Evolutionary conservation across 2,797 vertebrate genomes (phyloP).

Genomic region (Myiotriccus ornatus): DNA sequence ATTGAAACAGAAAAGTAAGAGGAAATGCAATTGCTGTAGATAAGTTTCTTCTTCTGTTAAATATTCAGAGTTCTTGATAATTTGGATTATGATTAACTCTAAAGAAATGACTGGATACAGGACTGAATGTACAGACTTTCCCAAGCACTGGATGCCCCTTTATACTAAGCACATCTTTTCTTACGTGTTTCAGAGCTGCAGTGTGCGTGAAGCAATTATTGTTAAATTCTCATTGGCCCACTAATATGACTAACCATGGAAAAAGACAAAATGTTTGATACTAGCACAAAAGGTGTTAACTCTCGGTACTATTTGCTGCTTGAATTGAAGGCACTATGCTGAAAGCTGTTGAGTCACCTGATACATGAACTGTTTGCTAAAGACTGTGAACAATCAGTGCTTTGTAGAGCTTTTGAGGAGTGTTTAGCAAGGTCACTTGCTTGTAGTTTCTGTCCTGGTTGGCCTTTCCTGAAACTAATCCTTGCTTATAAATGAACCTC

Average conservation of each 20-base stretch:
- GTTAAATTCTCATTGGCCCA: not conserved
- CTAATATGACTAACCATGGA: slow-evolving; percentile 11
- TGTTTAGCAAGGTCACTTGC: slow-evolving; percentile 58
- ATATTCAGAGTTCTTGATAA: not conserved
- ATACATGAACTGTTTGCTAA: slow-evolving; percentile 83
- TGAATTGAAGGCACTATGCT: slow-evolving; percentile 20
- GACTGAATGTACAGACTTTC: not conserved
- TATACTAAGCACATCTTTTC: not conserved
- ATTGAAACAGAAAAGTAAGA: not conserved
- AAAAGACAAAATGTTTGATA: slow-evolving; percentile 9
- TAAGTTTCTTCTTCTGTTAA: not conserved
- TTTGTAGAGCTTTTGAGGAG: slow-evolving; percentile 62
- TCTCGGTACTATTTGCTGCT: slow-evolving; percentile 17
- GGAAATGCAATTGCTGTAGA: not conserved
- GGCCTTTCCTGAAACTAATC: slow-evolving; percentile 49
- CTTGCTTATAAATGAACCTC: slow-evolving; percentile 29
- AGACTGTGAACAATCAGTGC: slow-evolving; percentile 62
- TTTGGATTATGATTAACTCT: not conserved
- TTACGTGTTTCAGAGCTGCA: not conserved
- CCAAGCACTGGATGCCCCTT: not conserved
- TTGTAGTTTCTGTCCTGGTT: slow-evolving; percentile 51
- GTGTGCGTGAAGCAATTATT: not conserved
- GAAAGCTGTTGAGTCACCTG: slow-evolving; percentile 62
- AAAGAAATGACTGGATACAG: not conserved
- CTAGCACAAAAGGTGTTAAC: slow-evolving; percentile 43